These are phyloP conservation scores for Phaetusa simplex DNA, from an alignment of 2,113 vertebrate species.

Conservation along the genomic window DNA sequence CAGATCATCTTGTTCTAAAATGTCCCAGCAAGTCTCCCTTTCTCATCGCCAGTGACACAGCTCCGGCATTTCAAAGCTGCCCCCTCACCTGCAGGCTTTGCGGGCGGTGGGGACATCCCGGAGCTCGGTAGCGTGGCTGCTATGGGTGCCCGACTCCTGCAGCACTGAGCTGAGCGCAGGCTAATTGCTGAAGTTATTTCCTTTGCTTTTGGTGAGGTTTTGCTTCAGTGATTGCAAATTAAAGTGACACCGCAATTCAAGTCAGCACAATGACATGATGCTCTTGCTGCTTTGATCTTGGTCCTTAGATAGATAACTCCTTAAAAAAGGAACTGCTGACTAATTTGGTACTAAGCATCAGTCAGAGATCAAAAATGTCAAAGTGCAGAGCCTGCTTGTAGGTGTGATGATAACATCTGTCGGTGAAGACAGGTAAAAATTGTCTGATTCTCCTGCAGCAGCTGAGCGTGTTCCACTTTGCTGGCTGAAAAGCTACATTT, in stretches of 20 bases:
- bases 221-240: constrained; percentile 52
- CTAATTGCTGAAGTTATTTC: constrained; percentile 7
- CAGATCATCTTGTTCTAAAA: neutral
- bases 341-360: constrained; percentile 5
- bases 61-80: neutral
- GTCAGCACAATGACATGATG: constrained; percentile 8
- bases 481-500: constrained; percentile 21
- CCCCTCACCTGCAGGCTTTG: neutral
- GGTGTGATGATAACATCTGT: neutral
- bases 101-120: neutral
- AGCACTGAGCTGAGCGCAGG: neutral
- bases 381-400: neutral
- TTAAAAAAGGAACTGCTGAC: neutral
- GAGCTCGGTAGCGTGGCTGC: neutral
- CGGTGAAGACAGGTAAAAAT: neutral
- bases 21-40: neutral
- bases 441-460: constrained; percentile 8
- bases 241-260: constrained; percentile 45
- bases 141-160: neutral
- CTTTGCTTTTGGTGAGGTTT: neutral
- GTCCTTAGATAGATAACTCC: neutral
- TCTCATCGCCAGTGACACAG: neutral
- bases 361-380: neutral
- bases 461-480: constrained; percentile 47
- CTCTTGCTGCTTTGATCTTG: constrained; percentile 10